Conservation (phyloP, 2,113 vertebrate genomes). For the Sebastes fasciatus region DNA sequence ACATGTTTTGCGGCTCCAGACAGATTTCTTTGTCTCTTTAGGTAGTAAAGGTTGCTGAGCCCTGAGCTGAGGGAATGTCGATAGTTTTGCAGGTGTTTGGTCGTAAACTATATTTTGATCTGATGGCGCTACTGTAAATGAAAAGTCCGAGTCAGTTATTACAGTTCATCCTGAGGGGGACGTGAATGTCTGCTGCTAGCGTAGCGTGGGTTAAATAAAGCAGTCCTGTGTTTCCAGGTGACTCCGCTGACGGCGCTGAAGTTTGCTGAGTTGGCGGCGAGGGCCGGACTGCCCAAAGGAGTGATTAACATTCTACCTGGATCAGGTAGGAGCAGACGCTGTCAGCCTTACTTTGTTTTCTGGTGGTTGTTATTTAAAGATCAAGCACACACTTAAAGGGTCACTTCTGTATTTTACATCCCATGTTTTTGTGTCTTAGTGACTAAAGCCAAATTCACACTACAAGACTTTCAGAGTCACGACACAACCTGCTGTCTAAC, state of each 20-base stretch:
- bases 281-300: constrained; percentile 89
- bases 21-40: too few species aligned
- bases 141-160: neutral
- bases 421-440: too few species aligned
- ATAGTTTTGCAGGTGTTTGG: neutral
- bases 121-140: neutral
- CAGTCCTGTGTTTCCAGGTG: constrained; percentile 78
- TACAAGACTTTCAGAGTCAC: too few species aligned
- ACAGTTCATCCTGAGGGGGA: neutral
- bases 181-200: neutral
- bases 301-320: constrained; percentile 90
- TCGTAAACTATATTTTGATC: neutral
- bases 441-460: too few species aligned
- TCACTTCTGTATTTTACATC: too few species aligned
- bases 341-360: neutral
- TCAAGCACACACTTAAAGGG: too few species aligned
- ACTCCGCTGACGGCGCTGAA: constrained; percentile 91
- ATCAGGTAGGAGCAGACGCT: constrained; percentile 79
- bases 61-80: neutral
- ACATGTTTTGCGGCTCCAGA: too few species aligned
- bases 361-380: neutral
- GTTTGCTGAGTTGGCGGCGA: constrained; percentile 88
- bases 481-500: too few species aligned
- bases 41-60: too few species aligned
- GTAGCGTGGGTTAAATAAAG: neutral